Conservation (phyloP, 1,140 invertebrate genomes). For the Heliconius hewitsoni region DNA sequence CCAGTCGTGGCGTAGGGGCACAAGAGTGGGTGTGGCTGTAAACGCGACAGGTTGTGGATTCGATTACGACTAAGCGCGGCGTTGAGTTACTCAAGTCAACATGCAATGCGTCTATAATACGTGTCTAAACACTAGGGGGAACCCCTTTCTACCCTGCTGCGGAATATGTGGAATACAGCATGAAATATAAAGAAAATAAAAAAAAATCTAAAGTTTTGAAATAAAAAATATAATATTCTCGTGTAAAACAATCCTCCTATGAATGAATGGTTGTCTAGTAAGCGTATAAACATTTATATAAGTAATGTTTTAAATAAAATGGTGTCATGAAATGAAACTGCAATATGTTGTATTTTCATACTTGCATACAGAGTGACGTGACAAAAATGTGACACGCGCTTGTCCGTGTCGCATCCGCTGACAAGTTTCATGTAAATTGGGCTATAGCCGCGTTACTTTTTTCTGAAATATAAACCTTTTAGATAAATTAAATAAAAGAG, state of each 20-base stretch:
- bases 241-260: neutral
- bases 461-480: neutral
- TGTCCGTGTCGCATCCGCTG: neutral
- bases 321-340: slow-evolving; percentile 8
- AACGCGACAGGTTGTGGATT: too few species aligned
- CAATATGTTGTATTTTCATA: slow-evolving; percentile 12
- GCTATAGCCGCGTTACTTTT: neutral
- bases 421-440: neutral
- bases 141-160: too few species aligned
- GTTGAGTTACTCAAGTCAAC: too few species aligned
- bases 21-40: too few species aligned
- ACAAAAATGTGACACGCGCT: slow-evolving; percentile 9
- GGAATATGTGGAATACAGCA: too few species aligned
- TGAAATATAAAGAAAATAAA: too few species aligned
- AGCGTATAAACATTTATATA: neutral
- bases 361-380: slow-evolving; percentile 13
- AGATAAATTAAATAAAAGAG: too few species aligned
- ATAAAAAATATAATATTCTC: neutral
- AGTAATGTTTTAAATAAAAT: neutral
- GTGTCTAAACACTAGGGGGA: too few species aligned
- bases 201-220: neutral
- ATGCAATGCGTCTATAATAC: too few species aligned
- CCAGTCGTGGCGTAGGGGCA: too few species aligned
- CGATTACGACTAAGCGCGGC: too few species aligned
- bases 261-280: neutral